Evolutionary conservation across 92 coral and sea anemone species (phyloP).

Genomic region (Anthopleura xanthogrammica): DNA sequence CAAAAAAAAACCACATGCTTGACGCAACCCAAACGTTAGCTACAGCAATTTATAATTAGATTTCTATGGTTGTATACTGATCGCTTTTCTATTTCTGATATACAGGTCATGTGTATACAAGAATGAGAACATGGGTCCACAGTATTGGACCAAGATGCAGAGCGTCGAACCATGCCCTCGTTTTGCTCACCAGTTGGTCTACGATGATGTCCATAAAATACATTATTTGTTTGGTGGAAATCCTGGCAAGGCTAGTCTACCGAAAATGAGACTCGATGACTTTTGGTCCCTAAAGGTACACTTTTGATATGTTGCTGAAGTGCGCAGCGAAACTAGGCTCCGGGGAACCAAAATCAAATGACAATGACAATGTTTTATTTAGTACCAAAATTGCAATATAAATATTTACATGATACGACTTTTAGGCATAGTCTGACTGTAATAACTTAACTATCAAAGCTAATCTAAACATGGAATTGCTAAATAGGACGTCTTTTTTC

Average conservation of each 20-base stretch:
- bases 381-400: no score
- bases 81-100: not conserved
- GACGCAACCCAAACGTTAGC: not conserved
- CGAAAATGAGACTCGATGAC: constrained; percentile 94
- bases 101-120: constrained; percentile 91
- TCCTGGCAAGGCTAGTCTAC: constrained; percentile 89
- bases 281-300: constrained; percentile 93
- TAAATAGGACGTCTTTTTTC: not conserved
- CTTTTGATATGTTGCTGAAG: not conserved
- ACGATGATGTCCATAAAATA: constrained; percentile 80
- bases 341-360: no score
- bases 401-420: no score
- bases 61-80: not conserved
- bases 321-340: no score
- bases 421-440: no score
- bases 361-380: no score
- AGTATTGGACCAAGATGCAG: constrained; percentile 97
- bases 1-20: not conserved
- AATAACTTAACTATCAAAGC: no score
- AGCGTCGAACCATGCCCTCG: constrained; percentile 95
- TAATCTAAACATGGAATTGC: not conserved
- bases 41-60: no score
- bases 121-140: constrained; percentile 96
- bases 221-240: constrained; percentile 97
- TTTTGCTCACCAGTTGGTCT: constrained; percentile 96